A percentile compares a stretch with the other conserved stretches of the same genome.
Evolutionary conservation across 2,797 vertebrate genomes (phyloP).

Genomic region (Girardinus metallicus): DNA sequence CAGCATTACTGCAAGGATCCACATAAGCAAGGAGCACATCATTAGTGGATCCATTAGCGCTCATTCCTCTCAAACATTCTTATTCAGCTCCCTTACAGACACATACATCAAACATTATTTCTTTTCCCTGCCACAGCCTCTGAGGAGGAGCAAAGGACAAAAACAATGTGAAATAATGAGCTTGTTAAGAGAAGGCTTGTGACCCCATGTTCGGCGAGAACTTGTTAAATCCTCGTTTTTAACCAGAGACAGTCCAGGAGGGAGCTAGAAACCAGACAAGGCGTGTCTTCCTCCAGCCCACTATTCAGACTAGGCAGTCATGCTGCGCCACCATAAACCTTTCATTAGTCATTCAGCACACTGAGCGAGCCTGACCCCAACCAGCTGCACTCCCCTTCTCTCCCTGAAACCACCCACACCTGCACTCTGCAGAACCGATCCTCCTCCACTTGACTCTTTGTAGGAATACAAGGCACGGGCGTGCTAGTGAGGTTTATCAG

Average conservation of each 20-base stretch:
- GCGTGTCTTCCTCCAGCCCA: conserved; percentile 48
- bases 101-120: conserved; percentile 68
- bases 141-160: conserved; percentile 66
- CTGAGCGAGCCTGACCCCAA: conserved; percentile 62
- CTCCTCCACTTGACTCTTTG: conserved; percentile 65
- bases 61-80: conserved; percentile 60
- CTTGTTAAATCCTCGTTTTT: conserved; percentile 64
- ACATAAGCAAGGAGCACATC: conserved; percentile 66
- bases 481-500: conserved; percentile 56
- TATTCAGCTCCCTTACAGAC: conserved; percentile 48
- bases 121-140: conserved; percentile 36
- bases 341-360: conserved; percentile 72
- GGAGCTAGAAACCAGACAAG: conserved; percentile 59
- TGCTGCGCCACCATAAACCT: conserved; percentile 54
- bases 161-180: conserved; percentile 78
- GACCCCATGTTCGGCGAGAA: conserved; percentile 53
- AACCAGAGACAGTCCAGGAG: conserved; percentile 45
- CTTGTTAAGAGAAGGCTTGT: conserved; percentile 73
- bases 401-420: conserved; percentile 67
- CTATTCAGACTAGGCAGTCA: conserved; percentile 41
- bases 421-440: conserved; percentile 50
- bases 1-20: conserved; percentile 54
- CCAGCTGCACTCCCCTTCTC: conserved; percentile 53
- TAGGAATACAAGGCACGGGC: conserved; percentile 52
- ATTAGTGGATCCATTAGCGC: conserved; percentile 68